Base-by-base conservation (phyloP, 2,888 invertebrate genomes). In the Julus scandinavius region DNA sequence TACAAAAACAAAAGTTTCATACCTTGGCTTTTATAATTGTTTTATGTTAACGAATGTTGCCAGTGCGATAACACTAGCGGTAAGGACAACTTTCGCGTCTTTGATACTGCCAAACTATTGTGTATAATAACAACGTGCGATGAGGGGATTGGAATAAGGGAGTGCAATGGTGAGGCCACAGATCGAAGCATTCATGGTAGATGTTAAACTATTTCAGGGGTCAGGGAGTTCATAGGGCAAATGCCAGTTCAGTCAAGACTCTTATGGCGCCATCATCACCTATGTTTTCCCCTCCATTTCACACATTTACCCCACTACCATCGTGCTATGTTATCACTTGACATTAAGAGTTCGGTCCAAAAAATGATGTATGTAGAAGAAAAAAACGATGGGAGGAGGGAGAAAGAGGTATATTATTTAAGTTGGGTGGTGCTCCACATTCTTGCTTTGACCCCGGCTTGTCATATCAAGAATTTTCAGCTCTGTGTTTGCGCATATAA, bases 401-500 rank as follows among this genome's bases (percentile, higher is more conserved):
- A 72, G 72, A 45, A 45, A 45, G 72, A 85, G 85, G 85, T 20
- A 85, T 85, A 85, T 49, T 49, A 85, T 85, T 85, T n/a, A 49
- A 85, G 87, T 54, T 87, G 87, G 87, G 87, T 58, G 87, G 50
- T 87, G 87, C 58, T 50, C 87, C 87, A 87, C 87, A 87, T 87
- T 87, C 87, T 54, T 87, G 87, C 29, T 17, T 54, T 87, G 87
- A 87, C 87, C 87, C 87, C 87, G 40, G 54, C 87, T 50, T 87
- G 87, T 29, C 87, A 87, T 40, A 50, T 87, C 49, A 29, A 54
- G 50, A 87, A 58, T 40, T 85, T 50, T 49, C 58, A 20, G 50
- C 58, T 54, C 58, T 50, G 29, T 54, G 49, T 87, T 87, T 87
- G 50, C 87, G 50, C 87, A 50, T 87, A 54, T 87, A 50, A 54